phyloP scores from a whole-genome alignment of 2,888 invertebrate genomes.

The Apotomis capreana region DNA sequence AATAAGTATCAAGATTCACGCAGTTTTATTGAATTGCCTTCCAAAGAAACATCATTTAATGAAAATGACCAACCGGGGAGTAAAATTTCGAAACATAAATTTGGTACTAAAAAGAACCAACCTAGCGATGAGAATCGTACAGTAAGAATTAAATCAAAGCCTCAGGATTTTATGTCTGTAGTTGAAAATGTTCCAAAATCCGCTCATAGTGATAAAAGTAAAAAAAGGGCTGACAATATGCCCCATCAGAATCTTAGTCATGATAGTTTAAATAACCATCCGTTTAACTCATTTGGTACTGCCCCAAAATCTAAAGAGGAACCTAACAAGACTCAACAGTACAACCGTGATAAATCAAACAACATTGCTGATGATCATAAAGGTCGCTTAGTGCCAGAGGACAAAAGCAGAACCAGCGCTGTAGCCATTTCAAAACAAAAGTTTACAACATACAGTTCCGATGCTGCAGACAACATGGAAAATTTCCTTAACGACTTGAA shows the following conservation, averaged over 20 bases:
- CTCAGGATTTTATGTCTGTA: slow-evolving; percentile 3
- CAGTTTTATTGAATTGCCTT: slow-evolving; percentile 20
- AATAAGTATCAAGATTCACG: slow-evolving; percentile 39
- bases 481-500: background rate
- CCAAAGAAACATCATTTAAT: slow-evolving; percentile 3
- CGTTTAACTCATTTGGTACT: background rate
- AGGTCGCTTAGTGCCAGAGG: background rate
- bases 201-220: background rate
- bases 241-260: background rate
- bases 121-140: background rate
- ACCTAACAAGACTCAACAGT: background rate
- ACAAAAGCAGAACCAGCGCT: background rate
- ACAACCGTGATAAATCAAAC: background rate
- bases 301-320: background rate
- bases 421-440: background rate
- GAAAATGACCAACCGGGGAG: background rate
- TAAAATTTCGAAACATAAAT: background rate
- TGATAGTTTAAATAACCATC: background rate
- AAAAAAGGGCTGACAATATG: background rate
- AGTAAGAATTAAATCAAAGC: background rate
- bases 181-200: background rate
- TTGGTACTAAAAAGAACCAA: background rate
- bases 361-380: background rate
- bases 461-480: background rate
- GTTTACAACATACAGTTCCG: background rate